Percentiles rank a stretch among this genome's conserved stretches.
phyloP scores from a whole-genome alignment of 2,113 vertebrate genomes.

The Ibidorhyncha struthersii region DNA sequence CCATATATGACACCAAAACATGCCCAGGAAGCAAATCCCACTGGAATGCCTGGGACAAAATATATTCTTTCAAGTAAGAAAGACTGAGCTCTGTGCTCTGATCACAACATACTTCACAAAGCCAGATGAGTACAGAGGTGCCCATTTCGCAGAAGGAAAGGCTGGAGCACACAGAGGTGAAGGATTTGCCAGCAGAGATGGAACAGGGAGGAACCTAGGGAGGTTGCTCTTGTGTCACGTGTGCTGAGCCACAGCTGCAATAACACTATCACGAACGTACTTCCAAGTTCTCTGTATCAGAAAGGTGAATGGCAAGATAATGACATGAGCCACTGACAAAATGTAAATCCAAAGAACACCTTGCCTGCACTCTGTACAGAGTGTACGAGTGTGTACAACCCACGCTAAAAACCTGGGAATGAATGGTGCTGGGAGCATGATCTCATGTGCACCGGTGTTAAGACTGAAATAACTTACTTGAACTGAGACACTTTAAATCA shows the following conservation, averaged over 20 bases:
- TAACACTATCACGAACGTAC: fast-evolving
- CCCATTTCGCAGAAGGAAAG: neutral
- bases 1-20: neutral
- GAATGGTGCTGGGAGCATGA: neutral
- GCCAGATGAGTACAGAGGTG: neutral
- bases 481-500: neutral
- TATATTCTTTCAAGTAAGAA: neutral
- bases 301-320: neutral
- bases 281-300: neutral
- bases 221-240: neutral
- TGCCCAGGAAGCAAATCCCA: neutral
- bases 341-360: neutral
- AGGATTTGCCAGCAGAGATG: neutral
- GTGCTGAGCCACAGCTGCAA: neutral
- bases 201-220: neutral
- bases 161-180: neutral
- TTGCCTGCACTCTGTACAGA: neutral
- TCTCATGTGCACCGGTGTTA: neutral
- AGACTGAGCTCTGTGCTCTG: neutral
- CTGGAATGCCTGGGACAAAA: neutral
- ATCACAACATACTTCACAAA: neutral
- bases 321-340: neutral
- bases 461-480: neutral
- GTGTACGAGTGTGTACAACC: neutral
- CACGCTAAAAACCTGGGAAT: neutral